Evolutionary conservation across 2,888 invertebrate genomes (phyloP).

Genomic region (Chorisops tibialis): DNA sequence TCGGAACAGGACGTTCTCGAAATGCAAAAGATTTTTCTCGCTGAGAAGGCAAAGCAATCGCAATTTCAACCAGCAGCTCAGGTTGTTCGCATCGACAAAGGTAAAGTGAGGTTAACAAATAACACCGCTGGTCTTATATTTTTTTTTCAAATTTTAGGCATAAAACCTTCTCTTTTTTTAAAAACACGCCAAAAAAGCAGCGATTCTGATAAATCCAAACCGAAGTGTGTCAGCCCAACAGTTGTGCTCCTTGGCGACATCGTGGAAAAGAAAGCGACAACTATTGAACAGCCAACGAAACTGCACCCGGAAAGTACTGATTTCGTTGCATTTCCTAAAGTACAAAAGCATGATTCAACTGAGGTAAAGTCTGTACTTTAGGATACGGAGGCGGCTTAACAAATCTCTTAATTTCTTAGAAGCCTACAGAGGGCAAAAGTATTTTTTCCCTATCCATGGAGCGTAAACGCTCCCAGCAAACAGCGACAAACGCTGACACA

Average conservation of each 20-base stretch:
- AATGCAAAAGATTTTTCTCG: constrained; percentile 69
- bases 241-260: constrained; percentile 56
- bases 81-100: constrained; percentile 48
- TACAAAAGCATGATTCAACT: no score
- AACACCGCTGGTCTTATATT: background rate
- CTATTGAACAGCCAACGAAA: constrained; percentile 6
- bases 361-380: no score
- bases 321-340: constrained; percentile 50
- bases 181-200: constrained; percentile 37
- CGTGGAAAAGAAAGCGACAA: constrained; percentile 50
- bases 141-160: constrained; percentile 35
- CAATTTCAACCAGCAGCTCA: constrained; percentile 62
- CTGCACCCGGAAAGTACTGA: background rate
- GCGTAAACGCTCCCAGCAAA: constrained; percentile 37
- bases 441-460: constrained; percentile 56
- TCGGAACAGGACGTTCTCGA: constrained; percentile 70
- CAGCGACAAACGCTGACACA: constrained; percentile 15
- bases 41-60: constrained; percentile 56
- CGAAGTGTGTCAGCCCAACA: no score
- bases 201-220: constrained; percentile 46
- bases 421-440: constrained; percentile 50
- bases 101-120: constrained; percentile 33
- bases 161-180: constrained; percentile 46
- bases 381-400: no score
- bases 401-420: background rate